Conservation (phyloP, 2,113 vertebrate species). For the Asarcornis scutulata region DNA sequence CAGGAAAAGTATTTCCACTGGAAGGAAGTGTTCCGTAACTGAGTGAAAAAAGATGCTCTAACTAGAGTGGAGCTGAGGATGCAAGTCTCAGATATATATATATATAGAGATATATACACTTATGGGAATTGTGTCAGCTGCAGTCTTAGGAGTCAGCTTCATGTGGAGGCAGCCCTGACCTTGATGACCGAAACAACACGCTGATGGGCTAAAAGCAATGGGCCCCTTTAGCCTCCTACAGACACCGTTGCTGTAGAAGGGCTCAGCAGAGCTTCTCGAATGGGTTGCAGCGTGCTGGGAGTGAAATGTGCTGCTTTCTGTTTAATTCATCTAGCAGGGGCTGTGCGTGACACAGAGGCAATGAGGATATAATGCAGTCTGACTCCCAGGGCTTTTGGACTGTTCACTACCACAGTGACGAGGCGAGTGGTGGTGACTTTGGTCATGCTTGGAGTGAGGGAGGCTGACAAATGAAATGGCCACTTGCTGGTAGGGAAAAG, state of each 20-base stretch:
- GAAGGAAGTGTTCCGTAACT: neutral
- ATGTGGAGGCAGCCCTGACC: neutral
- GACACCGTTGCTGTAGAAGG: neutral
- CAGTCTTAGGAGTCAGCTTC: neutral
- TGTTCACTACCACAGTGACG: neutral
- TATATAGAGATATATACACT: neutral
- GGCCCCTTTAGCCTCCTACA: neutral
- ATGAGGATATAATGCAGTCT: neutral
- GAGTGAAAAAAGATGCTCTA: neutral
- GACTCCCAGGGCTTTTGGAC: neutral
- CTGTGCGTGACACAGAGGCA: neutral
- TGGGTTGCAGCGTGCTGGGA: neutral
- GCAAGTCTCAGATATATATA: neutral
- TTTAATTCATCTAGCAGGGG: neutral
- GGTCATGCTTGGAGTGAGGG: rapidly evolving
- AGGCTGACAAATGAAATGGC: neutral
- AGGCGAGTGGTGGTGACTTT: neutral
- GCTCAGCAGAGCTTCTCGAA: neutral
- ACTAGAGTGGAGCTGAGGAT: neutral
- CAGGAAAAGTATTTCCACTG: neutral
- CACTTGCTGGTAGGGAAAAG: neutral
- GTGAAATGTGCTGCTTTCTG: neutral
- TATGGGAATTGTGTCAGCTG: neutral
- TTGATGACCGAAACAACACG: neutral
- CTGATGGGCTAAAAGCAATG: neutral